Conservation (phyloP, 2,113 vertebrate genomes). For the Capreolus pygargus region DNA sequence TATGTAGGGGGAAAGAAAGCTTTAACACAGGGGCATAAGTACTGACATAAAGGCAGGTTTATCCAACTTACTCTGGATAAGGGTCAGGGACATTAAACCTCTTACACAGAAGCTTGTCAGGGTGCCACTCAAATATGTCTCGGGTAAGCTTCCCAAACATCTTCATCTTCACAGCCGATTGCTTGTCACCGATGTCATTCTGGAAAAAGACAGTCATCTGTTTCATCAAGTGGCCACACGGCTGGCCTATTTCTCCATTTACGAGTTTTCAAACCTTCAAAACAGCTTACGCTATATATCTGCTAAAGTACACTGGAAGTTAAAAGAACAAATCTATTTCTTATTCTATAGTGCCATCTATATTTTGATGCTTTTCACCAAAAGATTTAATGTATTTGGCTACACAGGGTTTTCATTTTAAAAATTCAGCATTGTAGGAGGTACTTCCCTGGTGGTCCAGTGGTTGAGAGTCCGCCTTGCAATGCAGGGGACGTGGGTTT, state of each 20-base stretch:
- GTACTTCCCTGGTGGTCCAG: neutral
- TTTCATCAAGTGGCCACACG: neutral
- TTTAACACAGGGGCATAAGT: neutral
- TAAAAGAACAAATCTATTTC: neutral
- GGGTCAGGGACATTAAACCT: slow-evolving; percentile 96
- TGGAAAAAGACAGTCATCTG: slow-evolving; percentile 70
- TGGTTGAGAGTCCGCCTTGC: neutral
- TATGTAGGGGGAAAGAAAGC: neutral
- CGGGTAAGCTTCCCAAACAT: slow-evolving; percentile 96
- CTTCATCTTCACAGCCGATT: slow-evolving; percentile 93
- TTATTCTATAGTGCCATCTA: neutral
- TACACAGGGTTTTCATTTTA: neutral
- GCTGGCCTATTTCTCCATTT: neutral
- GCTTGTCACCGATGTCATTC: slow-evolving; percentile 88
- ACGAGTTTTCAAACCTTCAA: neutral
- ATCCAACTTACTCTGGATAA: slow-evolving; percentile 88
- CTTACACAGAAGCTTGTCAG: slow-evolving; percentile 94
- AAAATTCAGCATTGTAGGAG: neutral
- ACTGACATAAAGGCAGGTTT: neutral
- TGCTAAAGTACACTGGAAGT: neutral
- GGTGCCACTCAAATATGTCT: slow-evolving; percentile 94
- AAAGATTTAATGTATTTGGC: neutral
- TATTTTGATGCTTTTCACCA: neutral
- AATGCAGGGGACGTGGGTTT: fast-evolving
- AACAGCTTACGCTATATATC: neutral